Conservation (phyloP, 2,888 invertebrate species). For the Petrolisthes cinctipes region DNA sequence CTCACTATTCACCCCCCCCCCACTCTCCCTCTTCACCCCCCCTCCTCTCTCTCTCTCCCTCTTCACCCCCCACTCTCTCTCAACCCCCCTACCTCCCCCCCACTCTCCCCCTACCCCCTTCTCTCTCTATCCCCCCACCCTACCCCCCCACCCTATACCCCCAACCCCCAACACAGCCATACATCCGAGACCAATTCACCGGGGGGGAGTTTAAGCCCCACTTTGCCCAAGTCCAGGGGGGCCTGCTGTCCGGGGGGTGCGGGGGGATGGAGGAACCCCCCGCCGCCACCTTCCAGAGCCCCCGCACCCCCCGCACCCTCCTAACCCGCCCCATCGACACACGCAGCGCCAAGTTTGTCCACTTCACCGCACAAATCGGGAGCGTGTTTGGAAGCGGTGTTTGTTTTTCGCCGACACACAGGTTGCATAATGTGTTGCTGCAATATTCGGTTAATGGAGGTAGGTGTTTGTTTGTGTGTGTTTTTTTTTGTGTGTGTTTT, state of each 20-base stretch:
- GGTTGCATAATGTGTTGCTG: conserved; percentile 61
- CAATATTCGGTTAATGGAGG: conserved; percentile 64
- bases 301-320: conserved; percentile 48
- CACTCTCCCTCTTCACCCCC: too few species aligned
- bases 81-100: too few species aligned
- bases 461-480: conserved; percentile 8
- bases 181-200: conserved; percentile 61
- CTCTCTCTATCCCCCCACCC: too few species aligned
- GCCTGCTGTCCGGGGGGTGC: conserved; percentile 55
- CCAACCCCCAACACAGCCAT: conserved; percentile 45
- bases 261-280: conserved; percentile 62
- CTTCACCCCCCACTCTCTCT: too few species aligned
- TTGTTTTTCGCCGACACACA: conserved; percentile 32
- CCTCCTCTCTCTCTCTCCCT: too few species aligned
- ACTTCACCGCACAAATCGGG: conserved; percentile 58
- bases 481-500: neutral
- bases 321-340: conserved; percentile 61
- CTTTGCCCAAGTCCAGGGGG: conserved; percentile 61
- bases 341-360: conserved; percentile 62
- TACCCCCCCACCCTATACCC: too few species aligned
- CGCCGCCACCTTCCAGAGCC: conserved; percentile 61
- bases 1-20: too few species aligned
- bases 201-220: conserved; percentile 35
- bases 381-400: conserved; percentile 33
- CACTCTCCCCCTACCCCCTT: too few species aligned